Evolutionary conservation across 1,140 invertebrate species (phyloP), one percentile per base, ranked within the genome.

Genomic region (Melitaea cinxia): DNA sequence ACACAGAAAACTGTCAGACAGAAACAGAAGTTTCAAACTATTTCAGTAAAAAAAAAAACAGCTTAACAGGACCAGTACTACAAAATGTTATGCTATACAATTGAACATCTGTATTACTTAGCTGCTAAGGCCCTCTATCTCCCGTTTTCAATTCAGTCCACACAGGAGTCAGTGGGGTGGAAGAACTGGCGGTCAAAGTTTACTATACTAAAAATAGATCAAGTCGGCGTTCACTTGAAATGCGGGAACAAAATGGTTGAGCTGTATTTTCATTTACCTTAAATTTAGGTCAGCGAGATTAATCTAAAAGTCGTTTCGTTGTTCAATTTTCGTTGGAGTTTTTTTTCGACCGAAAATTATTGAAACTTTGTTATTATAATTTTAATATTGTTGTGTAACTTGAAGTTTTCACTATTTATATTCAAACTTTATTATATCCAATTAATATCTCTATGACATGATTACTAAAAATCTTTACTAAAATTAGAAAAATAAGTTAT

Each of bases 231-330:
- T 42, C 54, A 47, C 19, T 23, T 57, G 54, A 57, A 57, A 57
- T 57, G 37, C 54, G 23, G 35, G 54, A 26, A 57, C 54, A 57
- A 57, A 57, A 57, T 57, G 28, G 35, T n/a, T n/a, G 7, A 10
- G 37, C 30, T 26, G 37, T 42, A 57, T 57, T 57, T 57, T 57
- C 54, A 57, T 57, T 57, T 57, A 57, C 26, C 45, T 57, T 52
- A 53, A 39, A 61, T 61, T 53, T 53, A 61, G 58, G 58, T 61
- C 58, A 61, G 49, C 23, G 5, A 39, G 58, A 61, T 61, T 61
- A 61, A 50, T 53, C 49, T n/a, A 28, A 52, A 53, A 52, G 47
- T 61, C 58, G 35, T 53, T 61, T 33, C 49, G 53, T 61, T 52
- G 49, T 61, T 61, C 49, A 61, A 39, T 49, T 61, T 45, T 35